These are phyloP conservation scores for Biston betularia DNA, from an alignment of 2,888 invertebrate genomes.

Conservation along the genomic window DNA sequence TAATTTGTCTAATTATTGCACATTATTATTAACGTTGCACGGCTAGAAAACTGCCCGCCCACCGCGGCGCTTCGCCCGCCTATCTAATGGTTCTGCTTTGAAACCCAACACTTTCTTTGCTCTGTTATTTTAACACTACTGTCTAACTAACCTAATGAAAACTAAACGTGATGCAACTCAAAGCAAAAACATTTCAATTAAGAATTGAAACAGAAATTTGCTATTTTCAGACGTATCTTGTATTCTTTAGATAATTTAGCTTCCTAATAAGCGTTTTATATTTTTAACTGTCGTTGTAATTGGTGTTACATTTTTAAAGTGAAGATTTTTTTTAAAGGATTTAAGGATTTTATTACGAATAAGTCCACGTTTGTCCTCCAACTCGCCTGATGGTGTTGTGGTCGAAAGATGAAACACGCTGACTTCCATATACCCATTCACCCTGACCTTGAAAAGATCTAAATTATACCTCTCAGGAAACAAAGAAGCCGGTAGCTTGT, in stretches of 20 bases:
- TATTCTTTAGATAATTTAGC: neutral
- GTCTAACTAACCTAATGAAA: slow-evolving; percentile 28
- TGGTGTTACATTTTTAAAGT: too few species aligned
- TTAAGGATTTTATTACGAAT: too few species aligned
- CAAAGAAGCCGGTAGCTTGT: too few species aligned
- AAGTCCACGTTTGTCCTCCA: too few species aligned
- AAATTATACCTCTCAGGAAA: too few species aligned
- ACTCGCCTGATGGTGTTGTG: too few species aligned
- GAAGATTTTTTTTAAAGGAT: too few species aligned
- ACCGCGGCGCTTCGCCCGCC: slow-evolving; percentile 52
- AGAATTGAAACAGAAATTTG: neutral
- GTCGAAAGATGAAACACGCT: too few species aligned
- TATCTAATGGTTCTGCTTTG: slow-evolving; percentile 58
- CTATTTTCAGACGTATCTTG: neutral
- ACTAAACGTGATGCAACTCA: slow-evolving; percentile 17
- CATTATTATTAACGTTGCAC: slow-evolving; percentile 40
- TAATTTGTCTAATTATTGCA: slow-evolving; percentile 37
- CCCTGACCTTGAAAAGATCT: too few species aligned
- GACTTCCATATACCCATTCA: too few species aligned
- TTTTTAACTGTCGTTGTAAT: too few species aligned
- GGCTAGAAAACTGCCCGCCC: slow-evolving; percentile 45
- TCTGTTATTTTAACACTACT: slow-evolving; percentile 30
- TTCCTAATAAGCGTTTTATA: too few species aligned
- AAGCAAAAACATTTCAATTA: slow-evolving; percentile 11
- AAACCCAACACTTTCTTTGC: slow-evolving; percentile 57